Base-by-base conservation (phyloP, 1,140 invertebrate species). In the Lordiphosa stackelbergi region DNA sequence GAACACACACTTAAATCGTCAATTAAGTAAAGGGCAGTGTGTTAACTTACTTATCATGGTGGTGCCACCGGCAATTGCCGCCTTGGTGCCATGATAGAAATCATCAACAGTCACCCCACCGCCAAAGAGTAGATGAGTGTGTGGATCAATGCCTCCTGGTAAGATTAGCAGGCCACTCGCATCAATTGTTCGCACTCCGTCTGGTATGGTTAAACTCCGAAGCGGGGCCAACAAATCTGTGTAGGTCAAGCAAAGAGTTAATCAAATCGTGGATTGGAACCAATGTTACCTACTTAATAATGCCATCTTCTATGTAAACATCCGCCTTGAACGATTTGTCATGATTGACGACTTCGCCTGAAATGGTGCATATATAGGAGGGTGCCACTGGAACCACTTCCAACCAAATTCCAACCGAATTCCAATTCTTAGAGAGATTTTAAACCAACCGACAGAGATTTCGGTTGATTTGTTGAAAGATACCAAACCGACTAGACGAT, bases 281-380 rank as follows among this genome's bases (percentile, higher is more conserved):
- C 35, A n/a, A 22, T 38, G 34, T 5, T 0, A 48, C 58, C 37
- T 77, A 87, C 86, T 88, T 88, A 13, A 88, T 88, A 22, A 70
- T 73, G 43, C 87, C 87, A 73, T 88, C 86, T 47, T 88, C 87
- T 47, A 88, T 83, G 53, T 88, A 88, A 36, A 88, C 89, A 94
- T 95, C 92, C 95, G 95, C 88, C 94, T 94, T 55, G 95, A 87
- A 81, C 73, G 95, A 95, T 31, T 92, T 93, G 89, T 99, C 97
- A 85, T 97, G 96, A 89, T 99, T 99, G 43, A 99, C 96, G 55
- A 99, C 92, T 85, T 94, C 93, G 8, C 98, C 64, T 68, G 24
- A 8, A 66, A 59, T 13, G 5, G 5, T 10, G n/a, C 22, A 22
- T 22, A 22, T 22, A 2, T 19, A 19, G 4, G 2, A 4, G 19